A percentile compares a stretch with the other conserved stretches of the same genome.
Evolutionary conservation across 2,888 invertebrate genomes (phyloP).

Genomic region (Ischnura elegans): DNA sequence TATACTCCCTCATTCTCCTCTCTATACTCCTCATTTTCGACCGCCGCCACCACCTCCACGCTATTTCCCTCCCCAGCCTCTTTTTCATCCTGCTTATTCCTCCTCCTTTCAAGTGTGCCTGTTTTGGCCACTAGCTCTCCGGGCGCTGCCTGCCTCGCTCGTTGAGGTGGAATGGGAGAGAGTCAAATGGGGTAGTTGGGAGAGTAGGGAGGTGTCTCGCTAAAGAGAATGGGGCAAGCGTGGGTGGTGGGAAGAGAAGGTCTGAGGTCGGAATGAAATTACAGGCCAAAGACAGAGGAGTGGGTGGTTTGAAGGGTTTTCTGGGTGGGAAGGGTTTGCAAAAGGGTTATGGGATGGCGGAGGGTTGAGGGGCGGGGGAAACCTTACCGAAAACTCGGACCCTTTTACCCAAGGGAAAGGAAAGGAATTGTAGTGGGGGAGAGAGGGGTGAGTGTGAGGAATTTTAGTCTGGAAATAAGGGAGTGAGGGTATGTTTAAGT

Average conservation of each 20-base stretch:
- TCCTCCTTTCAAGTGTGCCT: background rate
- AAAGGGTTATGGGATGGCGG: background rate
- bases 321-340: background rate
- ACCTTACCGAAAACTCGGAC: slow-evolving; percentile 22
- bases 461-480: background rate
- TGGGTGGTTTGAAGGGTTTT: background rate
- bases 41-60: background rate
- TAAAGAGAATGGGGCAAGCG: slow-evolving; percentile 24
- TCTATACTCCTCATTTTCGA: background rate
- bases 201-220: background rate
- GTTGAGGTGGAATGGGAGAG: background rate
- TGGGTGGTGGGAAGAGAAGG: slow-evolving; percentile 2
- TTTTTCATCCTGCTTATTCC: background rate
- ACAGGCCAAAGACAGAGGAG: slow-evolving; percentile 28
- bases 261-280: slow-evolving; percentile 38
- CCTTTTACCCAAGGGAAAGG: slow-evolving; percentile 21
- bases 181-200: background rate
- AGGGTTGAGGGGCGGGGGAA: background rate
- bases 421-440: background rate
- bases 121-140: too few relatives aligned
- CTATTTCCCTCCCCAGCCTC: background rate
- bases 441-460: background rate
- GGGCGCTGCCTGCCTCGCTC: background rate
- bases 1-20: background rate
- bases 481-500: background rate